Percentiles rank a stretch among this genome's conserved stretches.
These are phyloP conservation scores for Cheilosia urbana DNA, from an alignment of 2,888 invertebrate species.

Conservation along the genomic window DNA sequence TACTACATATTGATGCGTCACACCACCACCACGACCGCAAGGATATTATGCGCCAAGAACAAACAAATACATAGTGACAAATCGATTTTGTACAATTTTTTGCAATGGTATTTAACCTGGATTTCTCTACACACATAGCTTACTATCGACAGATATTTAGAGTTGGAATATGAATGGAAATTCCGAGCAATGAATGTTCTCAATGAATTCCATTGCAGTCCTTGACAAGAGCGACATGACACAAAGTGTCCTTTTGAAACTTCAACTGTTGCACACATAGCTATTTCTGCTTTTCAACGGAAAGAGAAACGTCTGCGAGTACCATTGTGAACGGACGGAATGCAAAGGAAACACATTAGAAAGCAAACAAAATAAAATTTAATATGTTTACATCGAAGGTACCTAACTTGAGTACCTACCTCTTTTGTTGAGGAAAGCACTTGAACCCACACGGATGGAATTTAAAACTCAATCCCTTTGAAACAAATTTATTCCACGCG, in stretches of 20 bases:
- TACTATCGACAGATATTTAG: background rate
- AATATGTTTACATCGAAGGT: background rate
- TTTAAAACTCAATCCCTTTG: conserved; percentile 2
- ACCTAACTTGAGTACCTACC: background rate
- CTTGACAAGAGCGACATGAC: conserved; percentile 4
- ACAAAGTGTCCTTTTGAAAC: background rate
- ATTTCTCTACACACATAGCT: conserved; percentile 16
- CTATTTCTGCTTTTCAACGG: background rate
- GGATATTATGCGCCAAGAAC: background rate
- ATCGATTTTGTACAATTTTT: conserved; percentile 2
- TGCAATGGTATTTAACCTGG: conserved; percentile 13
- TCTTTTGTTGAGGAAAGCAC: background rate
- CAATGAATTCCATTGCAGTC: conserved; percentile 3
- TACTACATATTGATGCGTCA: background rate
- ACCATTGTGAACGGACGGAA: background rate
- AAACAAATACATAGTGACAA: background rate
- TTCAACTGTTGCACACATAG: background rate
- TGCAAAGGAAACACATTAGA: conserved; percentile 18
- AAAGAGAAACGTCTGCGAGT: background rate
- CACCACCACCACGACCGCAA: background rate
- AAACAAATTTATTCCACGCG: conserved; percentile 9
- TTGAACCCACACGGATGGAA: conserved; percentile 3
- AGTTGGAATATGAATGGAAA: too few species aligned
- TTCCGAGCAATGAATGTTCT: too few species aligned
- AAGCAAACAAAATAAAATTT: conserved; percentile 3